Evolutionary conservation across 2,113 vertebrate genomes (phyloP).

Genomic region (Rafetus swinhoei): DNA sequence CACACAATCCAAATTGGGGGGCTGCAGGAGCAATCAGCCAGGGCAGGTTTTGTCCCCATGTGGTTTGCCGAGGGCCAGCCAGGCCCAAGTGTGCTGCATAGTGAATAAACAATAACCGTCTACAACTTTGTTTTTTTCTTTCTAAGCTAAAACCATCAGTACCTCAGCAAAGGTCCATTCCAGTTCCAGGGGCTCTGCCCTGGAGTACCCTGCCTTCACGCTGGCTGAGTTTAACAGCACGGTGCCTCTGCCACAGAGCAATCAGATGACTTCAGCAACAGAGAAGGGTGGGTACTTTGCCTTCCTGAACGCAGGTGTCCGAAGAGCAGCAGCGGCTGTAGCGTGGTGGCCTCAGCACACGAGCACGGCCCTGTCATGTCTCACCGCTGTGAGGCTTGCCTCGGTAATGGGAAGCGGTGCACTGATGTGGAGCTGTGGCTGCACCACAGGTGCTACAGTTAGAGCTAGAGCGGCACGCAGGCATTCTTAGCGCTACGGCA

Average conservation of each 20-base stretch:
- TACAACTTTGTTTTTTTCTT: not conserved
- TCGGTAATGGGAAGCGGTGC: not conserved
- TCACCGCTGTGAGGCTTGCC: not conserved
- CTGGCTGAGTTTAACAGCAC: constrained; percentile 35
- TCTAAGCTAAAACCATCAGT: constrained; percentile 52
- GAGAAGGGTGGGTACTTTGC: constrained; percentile 33
- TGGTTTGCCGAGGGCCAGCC: rapidly evolving
- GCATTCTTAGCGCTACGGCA: too few species aligned
- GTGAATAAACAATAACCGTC: not conserved
- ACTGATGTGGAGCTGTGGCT: rapidly evolving
- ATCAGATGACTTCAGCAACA: not conserved
- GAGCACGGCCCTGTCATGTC: not conserved
- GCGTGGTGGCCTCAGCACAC: not conserved
- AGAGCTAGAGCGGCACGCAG: not conserved
- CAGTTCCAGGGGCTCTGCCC: not conserved
- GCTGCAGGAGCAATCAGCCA: not conserved
- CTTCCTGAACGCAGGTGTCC: not conserved
- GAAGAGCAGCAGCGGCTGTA: not conserved
- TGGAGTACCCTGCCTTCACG: not conserved
- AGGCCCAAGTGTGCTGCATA: not conserved
- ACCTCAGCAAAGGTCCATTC: not conserved
- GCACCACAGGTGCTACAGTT: not conserved
- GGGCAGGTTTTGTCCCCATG: not conserved
- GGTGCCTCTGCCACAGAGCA: not conserved
- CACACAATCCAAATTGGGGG: not conserved